Base-by-base conservation (phyloP, 1,140 invertebrate species). In the Drosophila ironensis region DNA sequence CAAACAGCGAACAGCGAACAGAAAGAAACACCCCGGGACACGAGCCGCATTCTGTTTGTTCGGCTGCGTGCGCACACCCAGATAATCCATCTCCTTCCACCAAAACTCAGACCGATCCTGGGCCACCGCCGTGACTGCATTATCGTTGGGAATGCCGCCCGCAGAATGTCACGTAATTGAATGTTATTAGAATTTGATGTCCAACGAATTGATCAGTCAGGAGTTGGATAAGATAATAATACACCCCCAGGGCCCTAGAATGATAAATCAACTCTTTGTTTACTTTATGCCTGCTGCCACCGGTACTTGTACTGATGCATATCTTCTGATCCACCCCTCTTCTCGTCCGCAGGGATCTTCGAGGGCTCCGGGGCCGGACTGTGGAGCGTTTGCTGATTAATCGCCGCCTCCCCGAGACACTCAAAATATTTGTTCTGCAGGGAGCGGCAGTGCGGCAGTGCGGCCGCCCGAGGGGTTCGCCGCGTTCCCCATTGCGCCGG, bases 371-470 rank as follows among this genome's bases (percentile, higher is more conserved):
- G 22, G 11, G 7, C 51, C 12, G 41, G 11, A 17, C 12, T 12
- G 20, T 9, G 27, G 37, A 14, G 20, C 35, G 28, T 20, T 1
- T 44, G 6, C 40, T 59, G 28, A 48, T 24, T 48, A 63, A 47
- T 24, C 11, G 24, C 11, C 8, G 12, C 14, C 4, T n/a, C 30
- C 28, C 42, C 11, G 14, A 40, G 19, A 28, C 22, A 47, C 60
- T 63, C 14, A 47, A 38, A 47, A 61, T 40, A 48, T 63, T 48
- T 66, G 46, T 52, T 52, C 25, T 38, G 17, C 9, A 60, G n/a
- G n/a, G 12, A 45, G 8, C 19, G 37, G 33, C 24, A 16, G 9
- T 30, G 20, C 38, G n/a, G n/a, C n/a, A n/a, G n/a, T n/a, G n/a
- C n/a, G n/a, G n/a, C n/a, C n/a, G 22, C 11, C 16, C 28, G 11